A percentile compares a stretch with the other conserved stretches of the same genome.
Evolutionary conservation across 2,113 vertebrate genomes (phyloP).

Genomic region (Brevimyrus niger): DNA sequence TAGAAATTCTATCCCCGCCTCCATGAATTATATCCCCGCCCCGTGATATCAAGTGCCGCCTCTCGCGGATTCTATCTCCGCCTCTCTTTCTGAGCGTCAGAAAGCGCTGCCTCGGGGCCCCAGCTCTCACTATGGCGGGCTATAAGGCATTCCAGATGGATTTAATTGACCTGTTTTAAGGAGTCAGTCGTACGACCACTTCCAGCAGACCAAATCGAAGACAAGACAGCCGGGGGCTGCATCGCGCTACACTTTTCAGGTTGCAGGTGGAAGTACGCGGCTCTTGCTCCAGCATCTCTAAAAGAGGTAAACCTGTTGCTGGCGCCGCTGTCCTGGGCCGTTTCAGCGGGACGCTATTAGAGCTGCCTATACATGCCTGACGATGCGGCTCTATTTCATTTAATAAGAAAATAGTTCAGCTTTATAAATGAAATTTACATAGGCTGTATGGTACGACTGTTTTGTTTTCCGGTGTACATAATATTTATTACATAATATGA

Average conservation of each 20-base stretch:
- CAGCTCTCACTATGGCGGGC: background rate
- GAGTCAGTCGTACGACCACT: slow-evolving; percentile 25
- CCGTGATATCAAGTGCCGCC: slow-evolving; percentile 43
- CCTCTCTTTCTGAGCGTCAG: slow-evolving; percentile 47
- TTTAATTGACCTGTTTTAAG: slow-evolving; percentile 26
- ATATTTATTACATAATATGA: background rate
- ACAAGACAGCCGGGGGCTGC: background rate
- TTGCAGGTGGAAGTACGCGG: slow-evolving; percentile 47
- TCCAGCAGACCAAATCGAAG: background rate
- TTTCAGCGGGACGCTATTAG: background rate
- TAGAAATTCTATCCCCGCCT: slow-evolving; percentile 44
- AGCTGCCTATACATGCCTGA: background rate
- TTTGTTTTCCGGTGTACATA: background rate
- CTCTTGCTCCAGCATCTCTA: slow-evolving; percentile 22
- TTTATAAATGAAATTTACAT: background rate
- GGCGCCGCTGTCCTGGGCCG: background rate
- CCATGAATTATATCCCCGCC: slow-evolving; percentile 39
- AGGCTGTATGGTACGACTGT: background rate
- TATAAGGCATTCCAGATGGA: background rate
- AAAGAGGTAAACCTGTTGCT: background rate
- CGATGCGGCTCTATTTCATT: background rate
- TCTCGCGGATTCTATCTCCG: slow-evolving; percentile 45
- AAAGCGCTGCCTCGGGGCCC: slow-evolving; percentile 17
- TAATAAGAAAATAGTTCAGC: background rate
- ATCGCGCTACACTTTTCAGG: slow-evolving; percentile 22